Base-by-base conservation (phyloP, 2,113 vertebrate genomes). In the Menura novaehollandiae region DNA sequence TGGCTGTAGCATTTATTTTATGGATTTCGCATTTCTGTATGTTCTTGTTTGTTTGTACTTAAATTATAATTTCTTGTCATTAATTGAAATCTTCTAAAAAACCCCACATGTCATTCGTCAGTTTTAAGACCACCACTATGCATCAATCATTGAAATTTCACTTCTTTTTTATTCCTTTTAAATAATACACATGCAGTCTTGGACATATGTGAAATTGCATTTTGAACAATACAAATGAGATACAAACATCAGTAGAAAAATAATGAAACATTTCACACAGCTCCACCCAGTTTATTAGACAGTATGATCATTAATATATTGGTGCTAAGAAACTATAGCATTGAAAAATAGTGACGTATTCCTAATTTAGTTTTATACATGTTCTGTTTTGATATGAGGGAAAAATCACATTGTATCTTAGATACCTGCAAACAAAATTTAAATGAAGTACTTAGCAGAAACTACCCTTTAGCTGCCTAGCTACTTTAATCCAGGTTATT, bases 391-490 rank as follows among this genome's bases (percentile, higher is more conserved):
- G 55, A 92, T 77, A 24, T 60, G 13, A 2, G 3, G 4, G 3
- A 2, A 7, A 12, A 24, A 21, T 53, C 7, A 6, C 43, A 11
- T 39, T 0, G 0, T n/a, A 13, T 47, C 64, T 51, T 53, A 41
- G 18, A 44, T 75, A 43, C 5, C 22, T 52, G 2, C 14, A 66
- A 84, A 55, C 15, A 53, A 52, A 89, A 79, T 44, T 75, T 41
- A 47, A 58, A 56, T 39, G 0, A 49, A 72, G n/a, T 47, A 10
- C 37, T 85, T 53, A 13, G 26, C 13, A 89, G 46, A 85, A 88
- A 77, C 46, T 66, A 37, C 15, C 10, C 6, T 85, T 93, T 58
- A 62, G 13, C 18, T 93, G 74, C 37, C 30, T 47, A 12, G 17
- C 37, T 58, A 28, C 43, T 76, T 67, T 76, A 90, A 41, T 83